Evolutionary conservation across 1,140 invertebrate species (phyloP).

Genomic region (Trichoplusia ni): DNA sequence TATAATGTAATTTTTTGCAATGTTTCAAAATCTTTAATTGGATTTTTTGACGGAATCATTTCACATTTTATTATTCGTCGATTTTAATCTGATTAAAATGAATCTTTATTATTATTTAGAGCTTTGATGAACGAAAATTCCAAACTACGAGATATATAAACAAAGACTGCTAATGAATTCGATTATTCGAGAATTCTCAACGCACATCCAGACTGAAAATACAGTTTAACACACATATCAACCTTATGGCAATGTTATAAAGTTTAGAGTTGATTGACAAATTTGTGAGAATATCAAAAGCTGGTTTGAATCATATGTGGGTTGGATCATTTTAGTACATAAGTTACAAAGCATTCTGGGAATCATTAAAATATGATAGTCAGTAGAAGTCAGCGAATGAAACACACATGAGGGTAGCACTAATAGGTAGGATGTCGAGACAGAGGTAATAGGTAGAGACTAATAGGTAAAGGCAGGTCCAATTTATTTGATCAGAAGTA

Average conservation of each 20-base stretch:
- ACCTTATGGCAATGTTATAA: background rate
- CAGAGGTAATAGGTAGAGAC: no score
- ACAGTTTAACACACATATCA: background rate
- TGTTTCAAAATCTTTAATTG: background rate
- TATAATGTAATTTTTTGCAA: background rate
- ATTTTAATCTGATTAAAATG: background rate
- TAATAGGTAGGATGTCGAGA: no score
- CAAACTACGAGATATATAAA: no score
- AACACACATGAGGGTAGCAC: no score
- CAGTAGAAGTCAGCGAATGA: no score
- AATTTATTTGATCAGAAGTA: no score
- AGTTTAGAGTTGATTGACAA: background rate
- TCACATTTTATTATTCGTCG: background rate
- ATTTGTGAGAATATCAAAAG: background rate
- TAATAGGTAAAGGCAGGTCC: no score
- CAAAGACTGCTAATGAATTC: conserved; percentile 75
- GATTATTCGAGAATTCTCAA: conserved; percentile 68
- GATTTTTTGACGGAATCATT: background rate
- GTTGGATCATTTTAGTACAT: background rate
- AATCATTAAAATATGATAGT: no score
- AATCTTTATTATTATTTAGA: no score
- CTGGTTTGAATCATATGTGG: background rate
- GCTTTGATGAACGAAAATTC: no score
- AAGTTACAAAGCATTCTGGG: background rate
- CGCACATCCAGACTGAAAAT: conserved; percentile 32